phyloP scores from a whole-genome alignment of 2,888 invertebrate genomes.

The Cylloceria caligata region DNA sequence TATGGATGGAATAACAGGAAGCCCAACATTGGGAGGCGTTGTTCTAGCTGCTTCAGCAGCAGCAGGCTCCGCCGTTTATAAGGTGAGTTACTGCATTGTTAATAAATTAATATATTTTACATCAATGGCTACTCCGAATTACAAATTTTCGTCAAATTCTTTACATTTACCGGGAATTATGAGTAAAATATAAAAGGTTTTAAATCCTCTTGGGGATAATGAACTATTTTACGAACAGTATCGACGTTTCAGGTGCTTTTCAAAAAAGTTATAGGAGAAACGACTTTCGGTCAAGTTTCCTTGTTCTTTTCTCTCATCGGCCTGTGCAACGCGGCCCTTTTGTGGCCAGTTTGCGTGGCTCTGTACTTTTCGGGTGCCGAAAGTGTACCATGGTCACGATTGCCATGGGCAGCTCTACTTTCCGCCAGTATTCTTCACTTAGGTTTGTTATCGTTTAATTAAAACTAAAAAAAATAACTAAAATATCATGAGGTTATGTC shows the following conservation, averaged over 20 bases:
- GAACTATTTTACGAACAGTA: background rate
- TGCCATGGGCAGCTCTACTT: slow-evolving; percentile 95
- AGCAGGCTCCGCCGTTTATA: slow-evolving; percentile 97
- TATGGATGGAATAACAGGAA: slow-evolving; percentile 97
- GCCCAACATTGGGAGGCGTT: slow-evolving; percentile 95
- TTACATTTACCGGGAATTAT: too few relatives aligned
- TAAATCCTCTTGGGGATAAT: background rate
- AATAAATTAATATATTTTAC: background rate
- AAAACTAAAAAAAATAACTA: too few relatives aligned
- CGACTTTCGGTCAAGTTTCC: slow-evolving; percentile 96
- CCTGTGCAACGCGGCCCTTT: slow-evolving; percentile 92
- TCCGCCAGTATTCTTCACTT: slow-evolving; percentile 92
- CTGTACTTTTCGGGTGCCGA: slow-evolving; percentile 95
- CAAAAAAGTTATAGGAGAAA: slow-evolving; percentile 97
- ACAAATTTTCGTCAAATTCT: background rate
- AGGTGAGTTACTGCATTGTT: slow-evolving; percentile 86
- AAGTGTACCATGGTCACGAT: slow-evolving; percentile 91
- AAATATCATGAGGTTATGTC: too few relatives aligned
- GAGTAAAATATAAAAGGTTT: background rate
- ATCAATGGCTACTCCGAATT: background rate
- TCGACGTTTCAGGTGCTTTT: slow-evolving; percentile 92
- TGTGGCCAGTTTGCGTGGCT: slow-evolving; percentile 96
- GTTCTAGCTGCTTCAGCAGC: slow-evolving; percentile 96
- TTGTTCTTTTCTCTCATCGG: slow-evolving; percentile 97
- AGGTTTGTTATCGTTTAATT: slow-evolving; percentile 85